A percentile compares a stretch with the other conserved stretches of the same genome.
Evolutionary conservation across 1,140 invertebrate species (phyloP).

Genomic region (Drosophila eugracilis): DNA sequence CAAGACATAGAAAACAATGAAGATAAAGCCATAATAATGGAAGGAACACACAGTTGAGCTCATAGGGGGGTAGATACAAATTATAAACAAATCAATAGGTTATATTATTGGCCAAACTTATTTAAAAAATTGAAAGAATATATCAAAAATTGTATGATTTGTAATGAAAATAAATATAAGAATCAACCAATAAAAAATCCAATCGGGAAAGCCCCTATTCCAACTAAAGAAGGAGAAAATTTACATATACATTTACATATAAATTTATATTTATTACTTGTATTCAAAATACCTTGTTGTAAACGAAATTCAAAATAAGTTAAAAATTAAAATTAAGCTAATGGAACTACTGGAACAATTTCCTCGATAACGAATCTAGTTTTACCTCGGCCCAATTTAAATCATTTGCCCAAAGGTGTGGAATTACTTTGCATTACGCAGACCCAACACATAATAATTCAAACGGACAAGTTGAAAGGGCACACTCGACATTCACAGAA

Average conservation of each 20-base stretch:
- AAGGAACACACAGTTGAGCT: too few species aligned
- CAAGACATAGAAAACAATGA: too few species aligned
- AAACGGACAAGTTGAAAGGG: too few species aligned
- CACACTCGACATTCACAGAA: too few species aligned
- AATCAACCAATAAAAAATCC: background rate
- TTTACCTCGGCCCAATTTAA: background rate
- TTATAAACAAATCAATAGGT: too few species aligned
- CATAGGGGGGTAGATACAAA: too few species aligned
- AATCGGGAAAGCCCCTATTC: too few species aligned
- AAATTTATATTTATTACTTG: background rate
- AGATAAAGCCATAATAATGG: too few species aligned
- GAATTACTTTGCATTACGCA: background rate
- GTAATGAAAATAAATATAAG: background rate
- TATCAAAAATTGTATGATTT: too few species aligned
- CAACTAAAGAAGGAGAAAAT: background rate
- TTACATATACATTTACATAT: background rate
- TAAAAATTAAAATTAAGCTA: background rate
- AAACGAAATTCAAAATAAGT: constrained; percentile 1
- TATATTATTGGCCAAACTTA: too few species aligned
- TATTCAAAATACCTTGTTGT: background rate
- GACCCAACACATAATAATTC: background rate
- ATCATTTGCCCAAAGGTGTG: background rate
- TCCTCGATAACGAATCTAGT: background rate
- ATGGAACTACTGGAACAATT: background rate
- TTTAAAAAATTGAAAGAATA: too few species aligned